A percentile compares a stretch with the other conserved stretches of the same genome.
phyloP scores from a whole-genome alignment of 2,113 vertebrate species.

The Seriola quinqueradiata region DNA sequence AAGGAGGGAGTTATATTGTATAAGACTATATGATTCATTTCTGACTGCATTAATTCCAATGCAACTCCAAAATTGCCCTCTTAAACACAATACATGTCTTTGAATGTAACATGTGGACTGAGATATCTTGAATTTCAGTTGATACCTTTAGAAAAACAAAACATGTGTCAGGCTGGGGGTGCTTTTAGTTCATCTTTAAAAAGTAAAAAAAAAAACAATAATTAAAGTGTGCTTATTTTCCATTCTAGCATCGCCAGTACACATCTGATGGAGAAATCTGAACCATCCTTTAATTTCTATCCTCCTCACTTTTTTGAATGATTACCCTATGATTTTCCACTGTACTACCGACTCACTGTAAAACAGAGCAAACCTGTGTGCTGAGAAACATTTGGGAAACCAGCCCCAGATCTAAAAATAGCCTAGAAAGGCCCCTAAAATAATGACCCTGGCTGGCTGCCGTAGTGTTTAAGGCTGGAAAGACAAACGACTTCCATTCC shows the following conservation, averaged over 20 bases:
- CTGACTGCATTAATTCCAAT: neutral
- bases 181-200: too few species aligned
- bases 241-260: neutral
- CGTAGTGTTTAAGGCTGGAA: slow-evolving; percentile 72
- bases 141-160: neutral
- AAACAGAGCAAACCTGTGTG: slow-evolving; percentile 13
- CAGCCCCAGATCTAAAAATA: slow-evolving; percentile 63
- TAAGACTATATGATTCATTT: neutral
- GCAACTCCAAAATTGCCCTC: neutral
- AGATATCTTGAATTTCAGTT: neutral
- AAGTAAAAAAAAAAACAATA: too few species aligned
- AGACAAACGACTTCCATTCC: slow-evolving; percentile 86
- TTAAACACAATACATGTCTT: neutral
- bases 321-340: neutral
- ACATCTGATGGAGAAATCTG: neutral
- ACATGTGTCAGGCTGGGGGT: neutral
- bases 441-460: slow-evolving; percentile 74
- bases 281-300: neutral
- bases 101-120: neutral
- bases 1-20: neutral
- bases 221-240: too few species aligned
- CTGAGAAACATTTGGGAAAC: slow-evolving; percentile 44
- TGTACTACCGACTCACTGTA: neutral
- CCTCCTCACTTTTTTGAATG: neutral
- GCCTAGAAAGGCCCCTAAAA: slow-evolving; percentile 64